These are phyloP conservation scores for Malacoraja senta DNA, from an alignment of 2,797 vertebrate genomes.

Conservation along the genomic window DNA sequence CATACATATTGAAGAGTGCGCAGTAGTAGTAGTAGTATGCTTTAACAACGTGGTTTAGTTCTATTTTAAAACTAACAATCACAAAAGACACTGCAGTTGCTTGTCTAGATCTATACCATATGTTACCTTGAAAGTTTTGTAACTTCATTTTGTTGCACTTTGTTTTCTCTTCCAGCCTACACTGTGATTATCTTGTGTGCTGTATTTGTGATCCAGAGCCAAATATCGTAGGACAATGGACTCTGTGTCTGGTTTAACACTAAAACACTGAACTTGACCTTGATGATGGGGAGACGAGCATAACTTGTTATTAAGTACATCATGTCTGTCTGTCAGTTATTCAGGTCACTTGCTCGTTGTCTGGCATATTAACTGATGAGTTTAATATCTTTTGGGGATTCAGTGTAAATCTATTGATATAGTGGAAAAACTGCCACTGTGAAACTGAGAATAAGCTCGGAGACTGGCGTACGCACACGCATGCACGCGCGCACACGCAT, in stretches of 20 bases:
- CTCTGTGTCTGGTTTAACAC: not conserved
- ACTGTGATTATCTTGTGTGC: not conserved
- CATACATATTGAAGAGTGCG: not conserved
- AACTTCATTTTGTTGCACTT: not conserved
- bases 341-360: not conserved
- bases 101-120: not conserved
- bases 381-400: not conserved
- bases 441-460: not conserved
- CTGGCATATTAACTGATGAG: not conserved
- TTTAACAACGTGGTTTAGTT: not conserved
- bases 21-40: not conserved
- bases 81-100: not conserved
- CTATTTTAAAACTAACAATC: not conserved
- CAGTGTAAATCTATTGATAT: not conserved
- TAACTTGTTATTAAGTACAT: not conserved
- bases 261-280: not conserved
- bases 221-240: not conserved
- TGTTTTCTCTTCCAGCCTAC: not conserved
- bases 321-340: not conserved
- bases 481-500: too few relatives aligned
- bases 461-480: not conserved
- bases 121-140: not conserved
- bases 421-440: not conserved
- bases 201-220: not conserved
- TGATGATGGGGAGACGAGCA: not conserved